A percentile compares a stretch with the other conserved stretches of the same genome.
phyloP scores from a whole-genome alignment of 2,888 invertebrate genomes.

The Perdita meconis region DNA sequence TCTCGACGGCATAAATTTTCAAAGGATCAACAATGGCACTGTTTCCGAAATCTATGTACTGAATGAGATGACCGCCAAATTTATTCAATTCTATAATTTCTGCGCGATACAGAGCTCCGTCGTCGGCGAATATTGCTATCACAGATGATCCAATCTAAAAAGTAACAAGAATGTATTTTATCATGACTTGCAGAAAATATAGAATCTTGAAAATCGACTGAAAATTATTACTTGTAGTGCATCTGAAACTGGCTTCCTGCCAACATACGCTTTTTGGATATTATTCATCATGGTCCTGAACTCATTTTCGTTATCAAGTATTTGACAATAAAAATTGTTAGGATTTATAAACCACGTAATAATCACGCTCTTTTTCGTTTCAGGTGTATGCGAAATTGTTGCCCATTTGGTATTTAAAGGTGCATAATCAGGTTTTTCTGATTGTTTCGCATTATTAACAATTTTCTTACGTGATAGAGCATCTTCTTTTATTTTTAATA shows the following conservation, averaged over 20 bases:
- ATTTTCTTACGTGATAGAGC: slow-evolving; percentile 43
- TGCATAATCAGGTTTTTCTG: slow-evolving; percentile 84
- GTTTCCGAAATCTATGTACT: slow-evolving; percentile 92
- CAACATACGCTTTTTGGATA: slow-evolving; percentile 89
- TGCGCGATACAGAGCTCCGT: slow-evolving; percentile 90
- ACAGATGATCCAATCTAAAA: slow-evolving; percentile 87
- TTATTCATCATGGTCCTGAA: slow-evolving; percentile 90
- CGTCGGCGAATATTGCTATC: slow-evolving; percentile 89
- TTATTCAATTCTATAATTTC: slow-evolving; percentile 86
- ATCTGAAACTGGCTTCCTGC: slow-evolving; percentile 76
- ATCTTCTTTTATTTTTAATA: slow-evolving; percentile 69
- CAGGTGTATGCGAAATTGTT: slow-evolving; percentile 85
- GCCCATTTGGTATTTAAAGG: slow-evolving; percentile 85
- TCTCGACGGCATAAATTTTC: slow-evolving; percentile 90
- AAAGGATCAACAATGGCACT: slow-evolving; percentile 87
- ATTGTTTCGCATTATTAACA: slow-evolving; percentile 6
- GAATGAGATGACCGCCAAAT: slow-evolving; percentile 87
- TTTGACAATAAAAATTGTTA: slow-evolving; percentile 89
- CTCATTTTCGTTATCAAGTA: slow-evolving; percentile 82
- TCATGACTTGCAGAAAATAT: not conserved
- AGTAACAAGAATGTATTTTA: not conserved
- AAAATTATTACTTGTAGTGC: slow-evolving; percentile 72
- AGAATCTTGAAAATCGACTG: slow-evolving; percentile 6
- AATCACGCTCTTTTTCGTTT: slow-evolving; percentile 86
- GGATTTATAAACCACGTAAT: slow-evolving; percentile 92